Evolutionary conservation across 2,113 vertebrate species (phyloP), one percentile per base, ranked within the genome.

Genomic region (Pterocles burchelli): DNA sequence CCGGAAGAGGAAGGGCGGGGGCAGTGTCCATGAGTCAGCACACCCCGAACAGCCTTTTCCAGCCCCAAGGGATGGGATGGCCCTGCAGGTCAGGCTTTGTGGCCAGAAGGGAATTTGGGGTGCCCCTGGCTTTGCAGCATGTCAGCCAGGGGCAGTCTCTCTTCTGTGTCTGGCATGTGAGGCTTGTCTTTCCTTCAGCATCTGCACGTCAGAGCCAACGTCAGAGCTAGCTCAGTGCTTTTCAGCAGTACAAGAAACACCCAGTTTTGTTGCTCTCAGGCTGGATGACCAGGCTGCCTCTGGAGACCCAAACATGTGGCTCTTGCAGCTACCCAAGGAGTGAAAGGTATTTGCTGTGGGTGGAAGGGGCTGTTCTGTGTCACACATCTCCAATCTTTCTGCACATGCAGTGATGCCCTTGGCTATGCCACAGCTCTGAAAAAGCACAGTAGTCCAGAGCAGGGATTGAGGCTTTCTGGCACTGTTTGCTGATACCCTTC

Each of bases 191-290:
- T 49, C 48, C 65, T 76, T 51, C 48, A 55, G 31, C 34, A 24
- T 26, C 17, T 24, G 31, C 38, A 9, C 0, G 1, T 24, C 29
- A 11, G 75, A 55, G 31, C 8, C 0, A 3, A 9, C 0, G 1
- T 24, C 29, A 11, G 75, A 55, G 31, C 8, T 0, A 3, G n/a
- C n/a, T 54, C 0, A 1, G 10, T 55, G 45, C 31, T 71, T 43
- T 76, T 31, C 63, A 71, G 63, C 68, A 63, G 20, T 10, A 11
- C 34, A 10, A 63, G 43, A n/a, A 49, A 29, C 17, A 6, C n/a
- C 62, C 33, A n/a, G 6, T 66, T 55, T 48, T 48, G 17, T 17
- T 63, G 28, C 19, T 55, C 15, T 49, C 3, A 45, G 54, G 54
- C 41, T 65, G 43, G 43, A 31, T 58, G 36, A 34, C 24, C 8